Percentiles rank a stretch among this genome's conserved stretches.
Evolutionary conservation across 2,113 vertebrate genomes (phyloP).

Genomic region (Sorex araneus): DNA sequence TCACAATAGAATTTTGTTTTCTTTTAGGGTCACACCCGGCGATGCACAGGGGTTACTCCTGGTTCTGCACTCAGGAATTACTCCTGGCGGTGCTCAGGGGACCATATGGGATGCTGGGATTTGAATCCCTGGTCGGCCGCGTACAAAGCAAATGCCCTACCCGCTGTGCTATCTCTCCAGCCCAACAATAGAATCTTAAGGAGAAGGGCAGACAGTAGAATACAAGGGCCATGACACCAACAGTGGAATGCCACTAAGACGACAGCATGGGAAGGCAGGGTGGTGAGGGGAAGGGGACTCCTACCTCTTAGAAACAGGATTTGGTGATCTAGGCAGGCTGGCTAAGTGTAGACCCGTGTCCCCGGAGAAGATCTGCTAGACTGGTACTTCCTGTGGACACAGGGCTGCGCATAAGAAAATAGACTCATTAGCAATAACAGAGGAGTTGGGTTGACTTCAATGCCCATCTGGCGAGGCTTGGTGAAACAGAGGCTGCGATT

Average conservation of each 20-base stretch:
- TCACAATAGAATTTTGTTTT: no score
- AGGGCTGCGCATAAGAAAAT: background rate
- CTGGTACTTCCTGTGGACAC: background rate
- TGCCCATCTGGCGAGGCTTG: background rate
- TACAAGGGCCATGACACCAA: background rate
- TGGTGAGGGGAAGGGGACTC: no score
- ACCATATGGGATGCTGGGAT: no score
- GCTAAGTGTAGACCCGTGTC: accelerated
- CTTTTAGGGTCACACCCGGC: no score
- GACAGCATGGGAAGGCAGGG: background rate
- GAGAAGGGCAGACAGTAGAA: background rate
- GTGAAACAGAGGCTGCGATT: background rate
- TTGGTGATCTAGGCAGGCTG: background rate
- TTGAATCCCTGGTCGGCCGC: no score
- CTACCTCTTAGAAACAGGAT: background rate
- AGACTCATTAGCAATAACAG: background rate
- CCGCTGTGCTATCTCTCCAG: no score
- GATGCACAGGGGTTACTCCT: no score
- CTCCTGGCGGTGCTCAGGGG: no score
- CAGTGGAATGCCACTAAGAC: background rate
- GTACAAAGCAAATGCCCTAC: no score
- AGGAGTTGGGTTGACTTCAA: background rate
- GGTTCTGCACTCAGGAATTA: no score
- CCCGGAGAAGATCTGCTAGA: background rate
- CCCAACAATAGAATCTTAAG: background rate